Percentiles rank a stretch among this genome's conserved stretches.
Conservation (phyloP, 1,140 invertebrate genomes). For the Vanessa tameamea region DNA sequence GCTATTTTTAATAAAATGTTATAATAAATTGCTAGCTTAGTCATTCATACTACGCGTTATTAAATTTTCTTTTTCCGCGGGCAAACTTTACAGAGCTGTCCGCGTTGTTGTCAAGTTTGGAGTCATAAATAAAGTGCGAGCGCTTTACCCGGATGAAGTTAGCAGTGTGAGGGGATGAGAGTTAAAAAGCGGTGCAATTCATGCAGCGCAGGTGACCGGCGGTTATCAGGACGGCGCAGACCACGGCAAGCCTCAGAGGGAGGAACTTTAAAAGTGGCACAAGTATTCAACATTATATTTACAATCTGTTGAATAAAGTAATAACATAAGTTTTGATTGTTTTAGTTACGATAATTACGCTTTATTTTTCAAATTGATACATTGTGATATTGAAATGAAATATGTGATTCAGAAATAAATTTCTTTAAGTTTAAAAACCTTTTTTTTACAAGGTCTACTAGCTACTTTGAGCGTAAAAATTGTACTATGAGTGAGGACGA, state of each 20-base stretch:
- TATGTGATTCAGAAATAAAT: no score
- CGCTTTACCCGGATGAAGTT: slow-evolving; percentile 70
- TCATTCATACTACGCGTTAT: slow-evolving; percentile 30
- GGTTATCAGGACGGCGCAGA: slow-evolving; percentile 63
- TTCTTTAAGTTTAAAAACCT: no score
- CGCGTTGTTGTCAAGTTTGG: slow-evolving; percentile 49
- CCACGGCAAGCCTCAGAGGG: slow-evolving; percentile 14
- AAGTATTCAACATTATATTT: neutral
- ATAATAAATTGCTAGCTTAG: slow-evolving; percentile 35
- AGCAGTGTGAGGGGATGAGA: slow-evolving; percentile 65
- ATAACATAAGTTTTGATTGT: no score
- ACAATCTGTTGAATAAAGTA: no score
- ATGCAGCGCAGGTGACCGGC: slow-evolving; percentile 77
- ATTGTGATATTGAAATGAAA: no score
- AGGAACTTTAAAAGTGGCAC: slow-evolving; percentile 4
- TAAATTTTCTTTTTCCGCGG: slow-evolving; percentile 36
- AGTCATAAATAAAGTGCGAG: slow-evolving; percentile 72
- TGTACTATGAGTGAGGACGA: no score
- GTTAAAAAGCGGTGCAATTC: slow-evolving; percentile 78
- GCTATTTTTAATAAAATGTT: slow-evolving; percentile 21
- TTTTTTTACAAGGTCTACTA: no score
- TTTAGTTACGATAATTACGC: no score
- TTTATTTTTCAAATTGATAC: no score
- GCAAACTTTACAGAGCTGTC: slow-evolving; percentile 36
- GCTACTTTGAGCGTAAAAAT: no score